A percentile compares a stretch with the other conserved stretches of the same genome.
These are phyloP conservation scores for Rhinoderma darwinii DNA, from an alignment of 2,113 vertebrate species.

Conservation along the genomic window DNA sequence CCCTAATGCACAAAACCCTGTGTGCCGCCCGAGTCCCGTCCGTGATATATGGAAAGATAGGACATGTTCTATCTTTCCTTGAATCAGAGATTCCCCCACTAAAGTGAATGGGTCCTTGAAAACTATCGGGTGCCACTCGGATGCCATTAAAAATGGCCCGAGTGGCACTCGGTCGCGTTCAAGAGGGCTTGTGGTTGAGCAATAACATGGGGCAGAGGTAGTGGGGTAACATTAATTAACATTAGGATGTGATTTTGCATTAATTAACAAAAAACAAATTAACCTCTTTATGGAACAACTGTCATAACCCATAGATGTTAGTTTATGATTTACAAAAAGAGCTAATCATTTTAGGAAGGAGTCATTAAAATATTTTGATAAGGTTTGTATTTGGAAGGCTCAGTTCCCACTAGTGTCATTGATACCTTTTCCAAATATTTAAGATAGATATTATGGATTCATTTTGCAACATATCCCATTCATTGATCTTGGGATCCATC, in stretches of 20 bases:
- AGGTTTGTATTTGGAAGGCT: neutral
- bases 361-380: neutral
- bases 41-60: no score
- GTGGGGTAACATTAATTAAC: neutral
- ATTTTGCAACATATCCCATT: neutral
- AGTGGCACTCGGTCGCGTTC: no score
- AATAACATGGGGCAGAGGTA: neutral
- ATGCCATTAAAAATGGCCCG: no score
- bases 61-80: no score
- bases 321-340: neutral
- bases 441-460: neutral
- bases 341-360: no score
- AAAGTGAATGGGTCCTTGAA: no score
- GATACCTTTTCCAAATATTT: neutral
- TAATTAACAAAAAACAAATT: neutral
- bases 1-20: no score
- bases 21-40: no score
- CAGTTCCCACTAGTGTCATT: neutral
- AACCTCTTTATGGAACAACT: no score
- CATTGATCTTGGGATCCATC: neutral
- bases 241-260: neutral
- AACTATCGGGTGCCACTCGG: no score
- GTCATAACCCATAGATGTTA: neutral
- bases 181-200: neutral
- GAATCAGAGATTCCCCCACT: no score